Conservation (phyloP, 1,140 invertebrate genomes). For the Spodoptera frugiperda region DNA sequence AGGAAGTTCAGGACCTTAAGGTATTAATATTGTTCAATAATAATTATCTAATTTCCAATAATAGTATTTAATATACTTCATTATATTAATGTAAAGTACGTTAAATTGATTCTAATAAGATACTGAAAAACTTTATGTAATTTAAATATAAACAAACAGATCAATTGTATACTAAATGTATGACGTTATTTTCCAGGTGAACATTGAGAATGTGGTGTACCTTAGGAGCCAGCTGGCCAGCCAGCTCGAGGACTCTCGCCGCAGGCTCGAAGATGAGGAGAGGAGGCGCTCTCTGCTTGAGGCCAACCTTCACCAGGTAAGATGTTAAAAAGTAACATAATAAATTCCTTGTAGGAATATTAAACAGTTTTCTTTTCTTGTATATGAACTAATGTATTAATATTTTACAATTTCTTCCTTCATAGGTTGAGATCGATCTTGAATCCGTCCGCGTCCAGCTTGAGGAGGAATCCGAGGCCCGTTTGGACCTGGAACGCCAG, state of each 20-base stretch:
- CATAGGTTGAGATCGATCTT: conserved; percentile 94
- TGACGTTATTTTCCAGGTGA: conserved; percentile 87
- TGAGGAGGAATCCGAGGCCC: conserved; percentile 98
- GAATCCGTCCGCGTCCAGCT: conserved; percentile 96
- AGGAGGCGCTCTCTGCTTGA: conserved; percentile 95
- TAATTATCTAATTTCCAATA: too few species aligned
- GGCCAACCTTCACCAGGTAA: conserved; percentile 93
- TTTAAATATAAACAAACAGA: too few species aligned
- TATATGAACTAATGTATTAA: neutral
- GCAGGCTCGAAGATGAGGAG: conserved; percentile 97
- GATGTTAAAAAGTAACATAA: conserved; percentile 12
- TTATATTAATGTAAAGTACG: too few species aligned
- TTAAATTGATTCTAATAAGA: too few species aligned
- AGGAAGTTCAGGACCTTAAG: conserved; percentile 98
- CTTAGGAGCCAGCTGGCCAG: conserved; percentile 94
- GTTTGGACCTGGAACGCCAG: conserved; percentile 97
- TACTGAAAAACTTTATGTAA: too few species aligned
- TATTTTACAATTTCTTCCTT: too few species aligned
- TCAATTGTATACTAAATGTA: neutral
- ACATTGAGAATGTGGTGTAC: conserved; percentile 96
- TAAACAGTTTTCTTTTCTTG: neutral
- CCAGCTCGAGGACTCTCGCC: conserved; percentile 97
- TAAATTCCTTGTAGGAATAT: neutral
- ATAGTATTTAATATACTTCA: too few species aligned
- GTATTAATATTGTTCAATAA: conserved; percentile 68